Evolutionary conservation across 2,113 vertebrate species (phyloP).

Genomic region (Triplophysa dalaica): DNA sequence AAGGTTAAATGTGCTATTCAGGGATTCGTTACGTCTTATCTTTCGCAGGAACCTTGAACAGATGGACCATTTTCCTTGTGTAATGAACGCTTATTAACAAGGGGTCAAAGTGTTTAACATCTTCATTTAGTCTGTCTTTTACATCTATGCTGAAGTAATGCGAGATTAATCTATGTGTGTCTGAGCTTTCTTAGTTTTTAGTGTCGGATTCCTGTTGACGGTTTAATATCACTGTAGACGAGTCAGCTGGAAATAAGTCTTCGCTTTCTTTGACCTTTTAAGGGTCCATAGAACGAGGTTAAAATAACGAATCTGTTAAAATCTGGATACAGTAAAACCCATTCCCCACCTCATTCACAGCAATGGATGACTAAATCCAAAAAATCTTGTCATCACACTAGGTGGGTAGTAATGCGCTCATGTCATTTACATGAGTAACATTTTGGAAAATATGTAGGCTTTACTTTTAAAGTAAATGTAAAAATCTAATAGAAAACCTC

Average conservation of each 20-base stretch:
- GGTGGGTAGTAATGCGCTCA: too few species aligned
- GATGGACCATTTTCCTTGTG: slow-evolving; percentile 37
- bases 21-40: slow-evolving; percentile 45
- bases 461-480: too few species aligned
- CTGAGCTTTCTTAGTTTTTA: slow-evolving; percentile 11
- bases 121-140: slow-evolving; percentile 38
- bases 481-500: too few species aligned
- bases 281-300: slow-evolving; percentile 14
- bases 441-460: too few species aligned
- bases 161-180: neutral
- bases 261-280: slow-evolving; percentile 32
- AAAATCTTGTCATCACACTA: neutral
- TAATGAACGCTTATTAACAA: slow-evolving; percentile 49
- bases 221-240: neutral
- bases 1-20: slow-evolving; percentile 34
- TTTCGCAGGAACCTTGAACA: slow-evolving; percentile 43
- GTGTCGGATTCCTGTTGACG: neutral
- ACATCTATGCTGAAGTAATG: slow-evolving; percentile 4
- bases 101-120: slow-evolving; percentile 35
- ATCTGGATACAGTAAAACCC: neutral
- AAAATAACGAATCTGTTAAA: slow-evolving; percentile 8
- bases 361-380: neutral
- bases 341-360: neutral
- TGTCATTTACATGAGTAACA: too few species aligned
- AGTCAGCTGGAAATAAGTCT: neutral